Evolutionary conservation across 2,888 invertebrate species (phyloP).

Genomic region (Schizotus pectinicornis): DNA sequence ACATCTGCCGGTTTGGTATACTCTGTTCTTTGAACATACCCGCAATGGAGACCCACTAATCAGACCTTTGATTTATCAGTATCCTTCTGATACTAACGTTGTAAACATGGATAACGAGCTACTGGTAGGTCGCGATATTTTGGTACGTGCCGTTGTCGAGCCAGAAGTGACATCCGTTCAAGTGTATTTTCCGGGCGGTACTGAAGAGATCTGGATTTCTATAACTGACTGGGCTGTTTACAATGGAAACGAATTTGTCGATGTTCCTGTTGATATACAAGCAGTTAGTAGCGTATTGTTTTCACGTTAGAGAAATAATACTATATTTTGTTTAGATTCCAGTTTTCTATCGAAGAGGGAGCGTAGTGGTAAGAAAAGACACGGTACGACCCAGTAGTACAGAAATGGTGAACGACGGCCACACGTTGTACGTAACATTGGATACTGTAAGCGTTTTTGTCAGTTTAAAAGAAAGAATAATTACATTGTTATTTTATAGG

Average conservation of each 20-base stretch:
- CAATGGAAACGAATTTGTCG: neutral
- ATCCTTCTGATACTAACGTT: slow-evolving; percentile 77
- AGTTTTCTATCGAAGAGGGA: slow-evolving; percentile 47
- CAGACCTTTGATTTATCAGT: slow-evolving; percentile 87
- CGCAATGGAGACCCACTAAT: slow-evolving; percentile 84
- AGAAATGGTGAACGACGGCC: slow-evolving; percentile 40
- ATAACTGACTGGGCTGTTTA: neutral
- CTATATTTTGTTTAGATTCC: slow-evolving; percentile 34
- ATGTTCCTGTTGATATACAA: slow-evolving; percentile 1
- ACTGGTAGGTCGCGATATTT: slow-evolving; percentile 78
- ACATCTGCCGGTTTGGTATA: slow-evolving; percentile 88
- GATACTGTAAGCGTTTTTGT: slow-evolving; percentile 17
- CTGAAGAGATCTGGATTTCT: slow-evolving; percentile 72
- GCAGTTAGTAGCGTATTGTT: neutral
- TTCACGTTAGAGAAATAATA: neutral
- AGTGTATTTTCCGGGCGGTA: slow-evolving; percentile 84
- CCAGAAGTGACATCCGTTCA: slow-evolving; percentile 72
- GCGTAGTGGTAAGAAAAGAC: slow-evolving; percentile 44
- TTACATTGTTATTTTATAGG: slow-evolving; percentile 2
- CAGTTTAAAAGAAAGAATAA: neutral
- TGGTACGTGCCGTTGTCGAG: slow-evolving; percentile 85
- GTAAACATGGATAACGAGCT: slow-evolving; percentile 83
- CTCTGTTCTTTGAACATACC: slow-evolving; percentile 87
- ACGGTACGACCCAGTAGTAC: slow-evolving; percentile 33
- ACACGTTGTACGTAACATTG: slow-evolving; percentile 39